Evolutionary conservation across 2,888 invertebrate genomes (phyloP), one percentile per base, ranked within the genome.

Genomic region (Ellobium chinense): DNA sequence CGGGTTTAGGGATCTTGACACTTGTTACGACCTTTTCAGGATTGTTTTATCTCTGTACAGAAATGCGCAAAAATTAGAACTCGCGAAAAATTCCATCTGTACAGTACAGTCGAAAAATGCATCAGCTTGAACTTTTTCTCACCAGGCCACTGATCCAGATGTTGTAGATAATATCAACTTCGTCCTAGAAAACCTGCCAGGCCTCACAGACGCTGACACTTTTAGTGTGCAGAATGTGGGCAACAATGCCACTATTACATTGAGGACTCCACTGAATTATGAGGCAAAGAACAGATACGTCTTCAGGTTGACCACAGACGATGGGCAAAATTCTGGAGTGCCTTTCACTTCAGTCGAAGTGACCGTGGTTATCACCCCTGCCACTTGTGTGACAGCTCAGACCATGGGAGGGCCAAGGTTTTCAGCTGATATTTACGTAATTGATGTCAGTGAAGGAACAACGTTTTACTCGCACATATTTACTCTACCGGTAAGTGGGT

Each of bases 381-480:
- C n/a, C n/a, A n/a, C n/a, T n/a, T n/a, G n/a, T n/a, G n/a, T n/a
- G n/a, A n/a, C n/a, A n/a, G n/a, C n/a, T n/a, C n/a, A n/a, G n/a
- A n/a, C n/a, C n/a, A n/a, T n/a, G n/a, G n/a, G n/a, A n/a, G n/a
- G n/a, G n/a, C n/a, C n/a, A n/a, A n/a, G n/a, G n/a, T 88, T 91
- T 76, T 73, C 89, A 12, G 83, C 89, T 4, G 66, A 46, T 27
- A 83, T 78, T 29, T 89, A 89, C 84, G 85, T 72, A 60, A 87
- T 88, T n/a, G 80, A 80, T 27, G 87, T 91, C 80, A 91, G 90
- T 83, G 91, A 91, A 76, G 91, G 90, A 2, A 83, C 85, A 0
- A 84, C 87, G 21, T 56, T 86, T 0, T 85, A 83, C 7, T 56
- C 87, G 24, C 83, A 83, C 0, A 83, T 91, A 12, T 90, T 88